Base-by-base conservation (phyloP, 2,888 invertebrate genomes). In the Timema cristinae region DNA sequence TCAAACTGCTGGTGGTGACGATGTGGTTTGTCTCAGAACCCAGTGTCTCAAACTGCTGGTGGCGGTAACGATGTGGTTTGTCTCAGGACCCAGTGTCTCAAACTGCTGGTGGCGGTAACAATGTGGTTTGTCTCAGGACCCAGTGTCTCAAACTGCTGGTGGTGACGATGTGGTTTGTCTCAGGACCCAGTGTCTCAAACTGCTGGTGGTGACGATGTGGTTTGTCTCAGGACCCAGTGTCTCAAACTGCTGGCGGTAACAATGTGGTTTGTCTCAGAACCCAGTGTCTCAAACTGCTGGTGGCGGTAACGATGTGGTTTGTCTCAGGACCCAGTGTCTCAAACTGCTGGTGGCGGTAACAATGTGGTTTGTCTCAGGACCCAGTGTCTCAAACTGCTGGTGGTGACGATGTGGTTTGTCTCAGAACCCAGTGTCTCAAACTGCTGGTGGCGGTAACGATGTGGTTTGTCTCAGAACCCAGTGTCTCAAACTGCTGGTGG, bases 271-370 rank as follows among this genome's bases (percentile, higher is more conserved):
- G 71, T 85, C 85, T 67, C 82, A 92, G 92, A 79, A 89, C 93
- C 16, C 93, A 95, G 81, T 95, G 95, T 79, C 85, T 95, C 78
- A 93, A 94, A 77, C 85, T 95, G 13, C 85, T 97, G 76, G 93
- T 96, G 68, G 95, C 94, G 11, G 92, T 95, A 15, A 94, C 94
- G 0, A 91, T 97, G n/a, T n/a, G n/a, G n/a, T n/a, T n/a, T n/a
- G 71, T 85, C 85, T 67, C 82, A 92, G 92, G 79, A 89, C 93
- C 16, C 93, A 95, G 81, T 95, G 95, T 79, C 85, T 95, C 78
- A 93, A 94, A 77, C 85, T 95, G 13, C 85, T 97, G 76, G 93
- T 96, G 68, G 95, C 94, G 11, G 92, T 95, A 15, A 94, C 94
- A 0, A 91, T 97, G n/a, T n/a, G n/a, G n/a, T n/a, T n/a, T n/a